These are phyloP conservation scores for Oncorhynchus mykiss DNA, from an alignment of 2,113 vertebrate genomes.

Conservation along the genomic window DNA sequence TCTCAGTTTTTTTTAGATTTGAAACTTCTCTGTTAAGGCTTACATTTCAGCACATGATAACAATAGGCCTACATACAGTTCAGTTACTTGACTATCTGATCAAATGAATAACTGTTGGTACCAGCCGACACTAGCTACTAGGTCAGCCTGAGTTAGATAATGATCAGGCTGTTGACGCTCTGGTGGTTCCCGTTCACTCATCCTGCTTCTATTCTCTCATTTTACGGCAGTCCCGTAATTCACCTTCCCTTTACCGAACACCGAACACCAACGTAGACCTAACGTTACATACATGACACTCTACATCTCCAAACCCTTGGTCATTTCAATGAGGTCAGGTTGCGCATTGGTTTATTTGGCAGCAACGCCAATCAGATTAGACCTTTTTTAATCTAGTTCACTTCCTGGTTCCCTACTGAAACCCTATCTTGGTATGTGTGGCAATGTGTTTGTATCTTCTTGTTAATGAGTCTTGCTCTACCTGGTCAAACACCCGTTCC, in stretches of 20 bases:
- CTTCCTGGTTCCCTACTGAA: not conserved
- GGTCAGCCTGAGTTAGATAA: too few relatives aligned
- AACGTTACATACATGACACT: not conserved
- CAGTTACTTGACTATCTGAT: not conserved
- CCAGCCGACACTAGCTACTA: too few relatives aligned
- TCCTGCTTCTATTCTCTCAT: not conserved
- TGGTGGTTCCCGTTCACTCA: slow-evolving; percentile 4
- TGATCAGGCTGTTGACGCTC: too few relatives aligned
- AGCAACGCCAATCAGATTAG: not conserved
- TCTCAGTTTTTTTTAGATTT: not conserved
- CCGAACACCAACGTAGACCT: not conserved
- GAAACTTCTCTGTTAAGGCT: not conserved
- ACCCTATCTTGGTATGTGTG: slow-evolving; percentile 86
- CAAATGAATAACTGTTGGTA: too few relatives aligned
- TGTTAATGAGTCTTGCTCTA: slow-evolving; percentile 84
- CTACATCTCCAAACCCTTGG: not conserved
- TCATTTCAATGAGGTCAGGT: not conserved
- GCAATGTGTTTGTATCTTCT: slow-evolving; percentile 81
- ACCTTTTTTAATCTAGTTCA: not conserved
- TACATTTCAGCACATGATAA: not conserved
- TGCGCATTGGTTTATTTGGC: not conserved
- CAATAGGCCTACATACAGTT: not conserved
- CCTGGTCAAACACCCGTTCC: slow-evolving; percentile 99
- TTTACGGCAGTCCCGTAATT: not conserved
- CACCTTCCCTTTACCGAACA: not conserved